Conservation (phyloP, 2,888 invertebrate species). For the Stenotaenia linearis region DNA sequence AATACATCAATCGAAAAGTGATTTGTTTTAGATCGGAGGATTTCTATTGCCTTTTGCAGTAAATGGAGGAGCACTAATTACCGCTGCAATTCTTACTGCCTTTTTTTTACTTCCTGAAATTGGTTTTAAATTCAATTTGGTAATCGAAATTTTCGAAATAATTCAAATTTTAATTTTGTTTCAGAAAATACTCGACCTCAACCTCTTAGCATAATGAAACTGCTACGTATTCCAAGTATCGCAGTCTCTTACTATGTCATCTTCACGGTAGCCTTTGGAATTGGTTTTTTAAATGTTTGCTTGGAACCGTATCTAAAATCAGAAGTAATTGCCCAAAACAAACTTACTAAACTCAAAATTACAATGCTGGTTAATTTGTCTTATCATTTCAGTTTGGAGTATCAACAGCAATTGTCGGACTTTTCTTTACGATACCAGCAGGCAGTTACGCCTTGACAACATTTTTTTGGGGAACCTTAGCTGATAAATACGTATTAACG, state of each 20-base stretch:
- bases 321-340: constrained; percentile 44
- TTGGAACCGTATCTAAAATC: constrained; percentile 74
- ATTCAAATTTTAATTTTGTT: background rate
- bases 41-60: constrained; percentile 75
- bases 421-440: constrained; percentile 79
- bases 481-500: constrained; percentile 63
- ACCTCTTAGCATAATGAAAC: constrained; percentile 50
- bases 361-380: background rate
- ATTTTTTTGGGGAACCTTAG: constrained; percentile 72
- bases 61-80: constrained; percentile 66
- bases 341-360: too few relatives aligned
- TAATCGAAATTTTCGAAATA: background rate
- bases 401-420: constrained; percentile 63
- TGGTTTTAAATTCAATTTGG: background rate
- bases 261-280: constrained; percentile 70
- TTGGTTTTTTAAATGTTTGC: constrained; percentile 81
- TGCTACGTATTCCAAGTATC: constrained; percentile 66
- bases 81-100: constrained; percentile 68
- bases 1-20: background rate
- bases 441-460: constrained; percentile 72
- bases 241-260: constrained; percentile 64
- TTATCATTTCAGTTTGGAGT: constrained; percentile 47
- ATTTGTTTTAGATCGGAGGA: constrained; percentile 58
- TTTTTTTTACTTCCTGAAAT: constrained; percentile 61
- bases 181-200: background rate